A percentile compares a stretch with the other conserved stretches of the same genome.
Conservation (phyloP, 2,113 vertebrate species). For the Anas platyrhynchos region DNA sequence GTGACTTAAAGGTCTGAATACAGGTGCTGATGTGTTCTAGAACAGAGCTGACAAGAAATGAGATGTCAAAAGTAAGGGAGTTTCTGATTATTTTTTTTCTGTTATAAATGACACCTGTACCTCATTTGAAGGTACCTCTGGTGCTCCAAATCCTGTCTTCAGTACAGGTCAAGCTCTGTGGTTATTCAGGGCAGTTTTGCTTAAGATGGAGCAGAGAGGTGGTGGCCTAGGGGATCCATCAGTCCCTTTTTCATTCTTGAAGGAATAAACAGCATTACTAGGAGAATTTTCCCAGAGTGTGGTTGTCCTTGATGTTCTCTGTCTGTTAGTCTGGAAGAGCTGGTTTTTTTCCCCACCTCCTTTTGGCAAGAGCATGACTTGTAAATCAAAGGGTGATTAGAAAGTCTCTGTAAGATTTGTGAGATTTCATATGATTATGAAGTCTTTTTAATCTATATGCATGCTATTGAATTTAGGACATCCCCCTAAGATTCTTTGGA, state of each 20-base stretch:
- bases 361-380: neutral
- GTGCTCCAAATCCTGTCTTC: neutral
- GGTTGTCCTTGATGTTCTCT: neutral
- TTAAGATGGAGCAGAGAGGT: neutral
- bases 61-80: neutral
- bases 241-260: neutral
- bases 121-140: neutral
- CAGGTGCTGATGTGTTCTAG: neutral
- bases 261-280: neutral
- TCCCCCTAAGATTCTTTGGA: neutral
- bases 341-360: neutral
- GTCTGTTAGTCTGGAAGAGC: neutral
- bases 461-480: neutral
- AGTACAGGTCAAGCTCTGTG: neutral
- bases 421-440: neutral
- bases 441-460: neutral
- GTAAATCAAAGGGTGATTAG: neutral
- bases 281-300: neutral
- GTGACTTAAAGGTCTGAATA: neutral
- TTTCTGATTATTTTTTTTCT: neutral
- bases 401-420: neutral
- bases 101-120: accelerated
- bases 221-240: accelerated
- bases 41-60: neutral
- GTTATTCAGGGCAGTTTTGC: neutral